Conservation (phyloP, 2,113 vertebrate genomes). For the Gallinago undulata region DNA sequence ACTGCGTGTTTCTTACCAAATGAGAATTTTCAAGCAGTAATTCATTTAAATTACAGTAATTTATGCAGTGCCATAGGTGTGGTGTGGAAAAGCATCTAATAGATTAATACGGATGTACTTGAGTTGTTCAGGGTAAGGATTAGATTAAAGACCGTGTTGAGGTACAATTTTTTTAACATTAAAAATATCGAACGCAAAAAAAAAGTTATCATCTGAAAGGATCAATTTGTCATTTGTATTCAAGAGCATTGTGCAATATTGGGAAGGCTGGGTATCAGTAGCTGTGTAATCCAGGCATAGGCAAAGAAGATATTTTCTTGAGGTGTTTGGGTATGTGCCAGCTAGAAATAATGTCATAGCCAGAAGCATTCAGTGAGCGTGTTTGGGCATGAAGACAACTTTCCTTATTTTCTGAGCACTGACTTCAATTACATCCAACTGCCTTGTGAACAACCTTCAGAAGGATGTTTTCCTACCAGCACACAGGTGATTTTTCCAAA, state of each 20-base stretch:
- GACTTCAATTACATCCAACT: conserved; percentile 3
- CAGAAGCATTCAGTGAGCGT: conserved; percentile 11
- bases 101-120: conserved; percentile 43
- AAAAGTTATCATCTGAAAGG: background rate
- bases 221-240: conserved; percentile 36
- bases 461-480: conserved; percentile 16
- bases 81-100: conserved; percentile 50
- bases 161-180: conserved; percentile 19
- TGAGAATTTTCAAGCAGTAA: conserved; percentile 60
- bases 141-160: conserved; percentile 1
- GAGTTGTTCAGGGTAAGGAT: conserved; percentile 10
- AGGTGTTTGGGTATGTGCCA: background rate
- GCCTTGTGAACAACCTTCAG: conserved; percentile 25
- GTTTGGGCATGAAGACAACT: background rate
- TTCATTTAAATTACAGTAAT: conserved; percentile 64
- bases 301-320: background rate
- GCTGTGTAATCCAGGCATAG: background rate
- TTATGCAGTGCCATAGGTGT: conserved; percentile 57
- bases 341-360: conserved; percentile 36
- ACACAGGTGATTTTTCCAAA: conserved; percentile 46
- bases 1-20: conserved; percentile 30
- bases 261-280: background rate
- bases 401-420: conserved; percentile 31
- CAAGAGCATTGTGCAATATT: background rate
- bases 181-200: background rate